phyloP scores from a whole-genome alignment of 2,888 invertebrate genomes.

The Trachelus iudaicus region DNA sequence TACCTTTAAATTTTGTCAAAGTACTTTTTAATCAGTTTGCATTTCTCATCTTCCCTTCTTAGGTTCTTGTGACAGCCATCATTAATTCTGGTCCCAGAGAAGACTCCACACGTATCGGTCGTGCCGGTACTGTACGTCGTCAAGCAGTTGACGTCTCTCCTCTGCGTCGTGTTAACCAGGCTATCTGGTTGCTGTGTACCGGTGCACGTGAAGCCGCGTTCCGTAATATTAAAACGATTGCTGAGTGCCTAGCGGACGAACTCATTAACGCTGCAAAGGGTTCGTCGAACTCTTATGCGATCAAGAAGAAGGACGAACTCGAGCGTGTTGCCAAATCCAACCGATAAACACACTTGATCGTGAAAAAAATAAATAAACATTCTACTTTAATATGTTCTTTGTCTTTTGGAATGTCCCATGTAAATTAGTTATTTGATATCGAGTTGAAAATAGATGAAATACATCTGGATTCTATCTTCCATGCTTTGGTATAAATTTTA shows the following conservation, averaged over 20 bases:
- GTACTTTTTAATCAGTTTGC: slow-evolving; percentile 33
- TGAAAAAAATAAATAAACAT: slow-evolving; percentile 35
- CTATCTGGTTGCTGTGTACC: slow-evolving; percentile 98
- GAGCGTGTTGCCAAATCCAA: slow-evolving; percentile 99
- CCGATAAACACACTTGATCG: slow-evolving; percentile 79
- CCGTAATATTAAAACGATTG: slow-evolving; percentile 99
- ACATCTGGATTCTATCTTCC: neutral
- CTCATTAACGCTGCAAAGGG: slow-evolving; percentile 99
- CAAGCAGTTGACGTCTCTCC: slow-evolving; percentile 99
- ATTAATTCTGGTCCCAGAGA: slow-evolving; percentile 99
- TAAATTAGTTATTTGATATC: neutral
- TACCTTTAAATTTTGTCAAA: slow-evolving; percentile 1
- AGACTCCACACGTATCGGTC: slow-evolving; percentile 99
- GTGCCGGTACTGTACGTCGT: slow-evolving; percentile 99
- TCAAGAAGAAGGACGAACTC: slow-evolving; percentile 99
- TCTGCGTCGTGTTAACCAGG: slow-evolving; percentile 97
- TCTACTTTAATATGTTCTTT: slow-evolving; percentile 24
- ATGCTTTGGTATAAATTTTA: neutral
- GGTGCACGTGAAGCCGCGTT: slow-evolving; percentile 99
- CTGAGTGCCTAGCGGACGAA: slow-evolving; percentile 99
- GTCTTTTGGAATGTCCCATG: neutral
- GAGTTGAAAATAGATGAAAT: neutral
- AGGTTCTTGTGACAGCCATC: slow-evolving; percentile 95
- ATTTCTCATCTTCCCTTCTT: slow-evolving; percentile 57
- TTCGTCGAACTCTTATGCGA: slow-evolving; percentile 99